phyloP scores from a whole-genome alignment of 2,888 invertebrate species.

The Drosophila paranaensis region DNA sequence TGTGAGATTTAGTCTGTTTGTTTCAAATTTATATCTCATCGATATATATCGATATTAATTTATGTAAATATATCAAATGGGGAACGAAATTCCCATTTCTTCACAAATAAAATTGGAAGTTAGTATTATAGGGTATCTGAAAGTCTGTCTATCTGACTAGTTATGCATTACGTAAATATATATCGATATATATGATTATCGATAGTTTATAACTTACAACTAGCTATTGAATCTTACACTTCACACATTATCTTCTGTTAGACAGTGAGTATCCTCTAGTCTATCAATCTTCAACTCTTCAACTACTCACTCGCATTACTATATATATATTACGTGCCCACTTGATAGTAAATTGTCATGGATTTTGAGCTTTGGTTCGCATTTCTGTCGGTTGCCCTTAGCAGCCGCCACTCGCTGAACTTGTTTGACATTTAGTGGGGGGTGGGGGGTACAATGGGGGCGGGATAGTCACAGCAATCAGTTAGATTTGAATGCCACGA shows the following conservation, averaged over 20 bases:
- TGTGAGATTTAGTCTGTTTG: too few relatives aligned
- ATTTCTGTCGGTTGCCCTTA: slow-evolving; percentile 63
- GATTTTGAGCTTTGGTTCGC: slow-evolving; percentile 33
- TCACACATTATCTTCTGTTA: background rate
- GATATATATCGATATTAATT: too few relatives aligned
- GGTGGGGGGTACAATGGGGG: background rate
- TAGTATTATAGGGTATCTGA: background rate
- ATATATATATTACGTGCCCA: slow-evolving; percentile 13
- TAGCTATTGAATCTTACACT: background rate
- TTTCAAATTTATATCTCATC: too few relatives aligned
- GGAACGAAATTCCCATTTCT: too few relatives aligned
- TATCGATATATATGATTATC: too few relatives aligned
- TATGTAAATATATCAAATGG: too few relatives aligned
- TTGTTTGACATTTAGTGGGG: slow-evolving; percentile 65
- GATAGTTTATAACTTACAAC: background rate
- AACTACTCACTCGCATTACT: background rate
- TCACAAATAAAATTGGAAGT: too few relatives aligned
- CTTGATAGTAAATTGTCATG: slow-evolving; percentile 47
- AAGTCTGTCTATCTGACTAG: background rate
- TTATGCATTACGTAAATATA: background rate
- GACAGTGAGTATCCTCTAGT: background rate
- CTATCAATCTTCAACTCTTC: background rate
- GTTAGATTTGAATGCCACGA: slow-evolving; percentile 41
- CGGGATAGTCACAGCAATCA: slow-evolving; percentile 42
- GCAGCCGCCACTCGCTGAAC: slow-evolving; percentile 70